Evolutionary conservation across 2,113 vertebrate genomes (phyloP).

Genomic region (Ploceus nigricollis): DNA sequence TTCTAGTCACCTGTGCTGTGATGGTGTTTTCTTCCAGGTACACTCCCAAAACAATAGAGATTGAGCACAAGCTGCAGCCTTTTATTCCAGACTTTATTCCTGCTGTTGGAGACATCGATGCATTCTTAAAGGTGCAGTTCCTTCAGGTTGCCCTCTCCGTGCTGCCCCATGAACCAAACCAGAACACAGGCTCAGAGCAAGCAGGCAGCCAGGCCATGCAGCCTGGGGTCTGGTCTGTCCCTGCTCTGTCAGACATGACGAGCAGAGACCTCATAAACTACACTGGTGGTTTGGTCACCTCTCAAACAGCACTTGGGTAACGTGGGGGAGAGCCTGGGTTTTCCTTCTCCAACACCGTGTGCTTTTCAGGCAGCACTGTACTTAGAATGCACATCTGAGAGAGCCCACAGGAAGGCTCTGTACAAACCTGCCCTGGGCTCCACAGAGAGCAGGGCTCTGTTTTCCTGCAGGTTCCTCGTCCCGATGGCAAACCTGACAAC

Average conservation of each 20-base stretch:
- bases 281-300: neutral
- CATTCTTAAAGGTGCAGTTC: slow-evolving; percentile 87
- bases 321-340: neutral
- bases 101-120: slow-evolving; percentile 95
- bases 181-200: fast-evolving
- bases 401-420: neutral
- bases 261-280: neutral
- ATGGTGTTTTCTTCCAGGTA: slow-evolving; percentile 71
- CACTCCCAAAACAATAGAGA: slow-evolving; percentile 81
- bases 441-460: neutral
- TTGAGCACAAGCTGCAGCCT: slow-evolving; percentile 91
- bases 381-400: fast-evolving
- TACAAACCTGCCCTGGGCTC: neutral
- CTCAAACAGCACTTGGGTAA: neutral
- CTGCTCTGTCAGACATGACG: fast-evolving
- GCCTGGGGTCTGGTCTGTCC: neutral
- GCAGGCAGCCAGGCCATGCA: fast-evolving
- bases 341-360: neutral
- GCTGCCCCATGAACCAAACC: fast-evolving
- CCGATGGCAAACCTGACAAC: slow-evolving; percentile 81
- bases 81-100: slow-evolving; percentile 98
- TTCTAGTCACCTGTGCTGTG: fast-evolving
- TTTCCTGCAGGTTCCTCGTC: slow-evolving; percentile 82
- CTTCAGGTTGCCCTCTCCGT: fast-evolving
- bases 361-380: neutral